Evolutionary conservation across 2,797 vertebrate species (phyloP), one percentile per base, ranked within the genome.

Genomic region (Pelodytes ibericus): DNA sequence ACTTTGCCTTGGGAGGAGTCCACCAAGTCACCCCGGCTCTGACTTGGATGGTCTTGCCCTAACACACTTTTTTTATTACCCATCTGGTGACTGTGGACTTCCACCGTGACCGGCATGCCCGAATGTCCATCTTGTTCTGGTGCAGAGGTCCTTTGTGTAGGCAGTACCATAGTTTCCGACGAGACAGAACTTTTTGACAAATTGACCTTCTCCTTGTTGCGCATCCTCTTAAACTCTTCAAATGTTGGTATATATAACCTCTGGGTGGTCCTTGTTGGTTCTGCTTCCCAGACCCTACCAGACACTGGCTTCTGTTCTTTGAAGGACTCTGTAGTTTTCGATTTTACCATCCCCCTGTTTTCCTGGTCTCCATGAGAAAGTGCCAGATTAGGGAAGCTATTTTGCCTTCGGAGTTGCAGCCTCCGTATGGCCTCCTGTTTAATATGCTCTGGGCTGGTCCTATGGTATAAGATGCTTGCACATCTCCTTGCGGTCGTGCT

Each of bases 151-250:
- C 64, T 77, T 13, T 71, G 59, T 60, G 41, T 75, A 56, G 56
- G 27, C 18, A 80, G 63, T 30, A 4, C 60, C n/a, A 78, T 69
- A 26, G 24, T 69, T 16, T 58, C 26, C 16, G 15, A 2, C 41
- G 4, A 26, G 36, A 39, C 57, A 0, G 67, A 27, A 2, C 20
- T 47, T 22, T 65, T 65, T 10, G 49, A 31, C 16, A 18, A 8
- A 0, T 1, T 13, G 2, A 47, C 72, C 65, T 36, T 79, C 71
- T 81, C 91, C 88, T 84, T 87, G 88, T 77, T 91, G 90, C 92
- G 93, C 94, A 96, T 96, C 80, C 80, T 91, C 81, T 95, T 97
- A 72, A 95, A 96, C 81, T 95, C 94, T 84, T 97, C 93, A 74
- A 98, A 96, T 1, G 93, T 95, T 1, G 94, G 94, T 81, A 96